Evolutionary conservation across 2,888 invertebrate species (phyloP), one percentile per base, ranked within the genome.

Genomic region (Tetramorium bicarinatum): DNA sequence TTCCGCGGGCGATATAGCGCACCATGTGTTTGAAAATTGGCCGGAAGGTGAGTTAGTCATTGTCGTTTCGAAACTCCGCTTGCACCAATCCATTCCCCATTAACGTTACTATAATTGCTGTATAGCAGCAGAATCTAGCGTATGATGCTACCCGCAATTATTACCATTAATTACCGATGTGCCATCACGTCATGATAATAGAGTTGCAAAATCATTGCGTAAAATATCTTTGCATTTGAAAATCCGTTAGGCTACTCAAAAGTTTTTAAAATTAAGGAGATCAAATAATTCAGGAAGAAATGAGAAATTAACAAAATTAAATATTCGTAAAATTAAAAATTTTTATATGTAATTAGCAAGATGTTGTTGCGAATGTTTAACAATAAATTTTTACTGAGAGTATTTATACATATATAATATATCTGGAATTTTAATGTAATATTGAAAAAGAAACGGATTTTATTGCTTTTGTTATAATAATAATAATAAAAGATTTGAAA

Each of bases 11-110:
- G 99, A 99, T 95, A 99, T 99, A 95, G 99, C 99, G 93, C 98
- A 99, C 96, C 98, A 98, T 96, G 99, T 99, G 94, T 99, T 99
- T 96, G 99, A 99, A 95, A 98, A 99, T 95, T 99, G 99, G 99
- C 99, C 99, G 87, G 97, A 98, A 97, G 99, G 99, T 99, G 96
- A 95, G 94, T 86, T 82, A 75, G 61, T 82, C 56, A 76, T 82
- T 64, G 52, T 47, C 61, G 34, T 75, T 76, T 69, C 84, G 64
- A 84, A 76, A 83, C 82, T 67, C 34, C n/a, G 52, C 67, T 71
- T 29, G 79, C 79, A 25, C 21, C 59, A 59, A 80, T 71, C 79
- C 47, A 49, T 80, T 56, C 25, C 47, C 18, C 47, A 59, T 80
- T 79, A 71, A 9, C 25, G 54, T 79, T 80, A 47, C 44, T 71